Conservation (phyloP, 1,140 invertebrate species). For the Onthophagus taurus region DNA sequence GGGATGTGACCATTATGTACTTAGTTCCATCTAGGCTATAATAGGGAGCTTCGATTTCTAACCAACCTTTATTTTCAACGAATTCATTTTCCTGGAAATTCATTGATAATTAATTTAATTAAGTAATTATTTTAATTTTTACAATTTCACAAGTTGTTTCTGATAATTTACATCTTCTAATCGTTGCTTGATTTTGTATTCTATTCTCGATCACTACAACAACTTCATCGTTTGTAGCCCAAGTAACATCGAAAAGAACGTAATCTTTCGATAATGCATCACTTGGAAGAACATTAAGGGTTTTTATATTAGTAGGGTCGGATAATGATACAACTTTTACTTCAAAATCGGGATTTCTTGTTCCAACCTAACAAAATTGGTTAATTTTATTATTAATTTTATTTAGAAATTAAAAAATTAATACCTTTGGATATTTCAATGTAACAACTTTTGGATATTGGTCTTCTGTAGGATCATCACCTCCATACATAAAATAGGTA, state of each 20-base stretch:
- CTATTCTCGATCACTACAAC: slow-evolving; percentile 73
- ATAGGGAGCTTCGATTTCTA: slow-evolving; percentile 49
- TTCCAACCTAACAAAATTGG: slow-evolving; percentile 34
- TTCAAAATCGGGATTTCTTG: slow-evolving; percentile 37
- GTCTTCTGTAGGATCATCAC: slow-evolving; percentile 45
- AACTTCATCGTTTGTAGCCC: slow-evolving; percentile 60
- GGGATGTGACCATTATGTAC: slow-evolving; percentile 51
- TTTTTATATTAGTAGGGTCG: background rate
- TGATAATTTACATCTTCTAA: slow-evolving; percentile 16
- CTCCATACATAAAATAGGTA: slow-evolving; percentile 43
- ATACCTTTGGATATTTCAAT: slow-evolving; percentile 79
- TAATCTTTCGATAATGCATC: slow-evolving; percentile 26
- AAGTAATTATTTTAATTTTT: background rate
- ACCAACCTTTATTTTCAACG: slow-evolving; percentile 51
- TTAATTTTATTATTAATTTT: slow-evolving; percentile 14
- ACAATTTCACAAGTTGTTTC: slow-evolving; percentile 23
- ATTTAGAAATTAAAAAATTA: slow-evolving; percentile 42
- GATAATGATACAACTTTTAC: slow-evolving; percentile 36
- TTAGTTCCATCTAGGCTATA: slow-evolving; percentile 43
- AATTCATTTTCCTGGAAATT: slow-evolving; percentile 21
- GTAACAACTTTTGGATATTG: slow-evolving; percentile 52
- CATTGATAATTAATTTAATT: background rate
- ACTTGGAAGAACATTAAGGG: slow-evolving; percentile 6
- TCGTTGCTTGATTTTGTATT: slow-evolving; percentile 54
- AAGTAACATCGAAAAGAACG: slow-evolving; percentile 61